Evolutionary conservation across 2,797 vertebrate species (phyloP).

Genomic region (Onychomys leucogaster): DNA sequence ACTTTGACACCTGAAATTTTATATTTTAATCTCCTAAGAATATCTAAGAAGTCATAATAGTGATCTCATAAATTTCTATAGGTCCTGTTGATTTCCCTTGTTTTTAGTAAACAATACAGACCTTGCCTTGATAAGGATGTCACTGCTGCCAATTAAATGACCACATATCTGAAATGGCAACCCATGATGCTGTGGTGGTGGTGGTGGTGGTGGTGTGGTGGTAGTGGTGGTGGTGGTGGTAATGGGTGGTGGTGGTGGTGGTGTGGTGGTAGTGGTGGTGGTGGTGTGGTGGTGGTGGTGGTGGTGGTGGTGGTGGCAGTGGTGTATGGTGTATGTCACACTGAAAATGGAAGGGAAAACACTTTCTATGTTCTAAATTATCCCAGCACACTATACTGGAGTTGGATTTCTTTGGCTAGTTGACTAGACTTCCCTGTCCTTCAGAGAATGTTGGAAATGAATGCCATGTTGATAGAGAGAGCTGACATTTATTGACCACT

Average conservation of each 20-base stretch:
- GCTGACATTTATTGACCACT: neutral
- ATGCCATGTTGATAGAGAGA: neutral
- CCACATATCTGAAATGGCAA: neutral
- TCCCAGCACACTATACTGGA: neutral
- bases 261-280: too few relatives aligned
- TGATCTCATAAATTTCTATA: neutral
- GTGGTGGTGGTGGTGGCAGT: too few relatives aligned
- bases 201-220: too few relatives aligned
- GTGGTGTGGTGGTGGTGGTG: too few relatives aligned
- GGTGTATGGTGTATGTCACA: neutral
- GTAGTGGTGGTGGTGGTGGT: too few relatives aligned
- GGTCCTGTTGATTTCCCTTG: neutral
- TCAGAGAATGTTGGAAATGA: neutral
- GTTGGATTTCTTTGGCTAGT: neutral
- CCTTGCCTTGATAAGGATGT: neutral
- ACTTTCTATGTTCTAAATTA: neutral
- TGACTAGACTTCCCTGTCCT: neutral
- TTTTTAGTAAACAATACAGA: neutral
- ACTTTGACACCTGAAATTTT: constrained; percentile 17
- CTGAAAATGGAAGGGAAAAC: neutral
- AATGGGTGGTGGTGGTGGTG: too few relatives aligned
- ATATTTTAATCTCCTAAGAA: neutral
- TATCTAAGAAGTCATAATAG: neutral
- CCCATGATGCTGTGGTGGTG: neutral
- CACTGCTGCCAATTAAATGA: neutral